These are phyloP conservation scores for Zaprionus davidi DNA, from an alignment of 1,140 invertebrate genomes.

Conservation along the genomic window DNA sequence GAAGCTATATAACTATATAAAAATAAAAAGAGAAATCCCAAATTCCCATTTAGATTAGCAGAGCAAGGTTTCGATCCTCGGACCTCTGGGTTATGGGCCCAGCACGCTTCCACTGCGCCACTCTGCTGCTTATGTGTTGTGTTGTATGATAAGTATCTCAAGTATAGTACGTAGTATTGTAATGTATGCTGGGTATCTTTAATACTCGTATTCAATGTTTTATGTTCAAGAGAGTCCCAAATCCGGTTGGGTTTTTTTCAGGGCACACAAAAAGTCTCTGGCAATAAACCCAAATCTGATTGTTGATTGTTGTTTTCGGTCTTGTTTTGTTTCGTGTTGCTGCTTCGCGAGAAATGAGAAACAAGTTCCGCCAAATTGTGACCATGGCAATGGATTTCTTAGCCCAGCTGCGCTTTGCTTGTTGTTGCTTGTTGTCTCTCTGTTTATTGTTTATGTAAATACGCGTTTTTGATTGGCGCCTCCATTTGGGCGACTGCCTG, in stretches of 20 bases:
- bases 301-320: constrained; percentile 14
- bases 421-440: constrained; percentile 26
- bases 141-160: too few species aligned
- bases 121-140: constrained; percentile 88
- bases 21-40: too few species aligned
- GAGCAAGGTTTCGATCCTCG: constrained; percentile 97
- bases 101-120: constrained; percentile 99
- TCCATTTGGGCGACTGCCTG: constrained; percentile 20
- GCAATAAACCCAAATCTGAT: constrained; percentile 69
- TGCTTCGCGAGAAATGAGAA: constrained; percentile 40
- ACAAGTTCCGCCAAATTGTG: constrained; percentile 81
- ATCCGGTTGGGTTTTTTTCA: constrained; percentile 66
- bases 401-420: constrained; percentile 39
- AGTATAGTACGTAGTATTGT: too few species aligned
- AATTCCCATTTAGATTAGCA: constrained; percentile 86
- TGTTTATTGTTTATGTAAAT: constrained; percentile 63
- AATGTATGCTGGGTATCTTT: background rate
- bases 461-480: constrained; percentile 25
- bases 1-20: too few species aligned
- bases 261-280: constrained; percentile 50
- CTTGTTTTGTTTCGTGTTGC: constrained; percentile 1
- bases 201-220: background rate
- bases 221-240: background rate
- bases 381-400: constrained; percentile 79
- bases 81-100: constrained; percentile 99